Evolutionary conservation across 2,797 vertebrate genomes (phyloP), one percentile per base, ranked within the genome.

Genomic region (Cetoscarus ocellatus): DNA sequence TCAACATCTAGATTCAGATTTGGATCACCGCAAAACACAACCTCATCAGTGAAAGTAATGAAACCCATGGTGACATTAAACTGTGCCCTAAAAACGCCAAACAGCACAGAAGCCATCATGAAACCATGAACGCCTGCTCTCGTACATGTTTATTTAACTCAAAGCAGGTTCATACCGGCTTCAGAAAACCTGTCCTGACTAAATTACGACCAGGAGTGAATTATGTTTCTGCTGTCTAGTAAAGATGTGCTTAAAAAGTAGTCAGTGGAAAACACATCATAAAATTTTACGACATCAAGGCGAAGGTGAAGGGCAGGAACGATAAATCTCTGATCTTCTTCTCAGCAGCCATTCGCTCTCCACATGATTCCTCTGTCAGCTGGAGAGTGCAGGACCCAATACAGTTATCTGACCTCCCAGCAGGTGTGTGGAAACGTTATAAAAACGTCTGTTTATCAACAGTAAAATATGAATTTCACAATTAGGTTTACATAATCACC

Each of bases 211-310:
- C 67, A 17, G 3, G 6, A 8, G 65, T 89, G 88, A 93, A 58
- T 92, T 87, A 92, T 84, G 70, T 53, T 74, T 86, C 70, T 51
- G 80, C 73, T 75, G 87, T 85, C 77, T 74, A 80, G 78, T 88
- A 83, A 90, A 91, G 79, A 91, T 90, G 75, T 91, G 73, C 77
- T 92, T 88, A 82, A 91, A 88, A 92, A 86, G 82, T 84, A 82
- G 79, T 81, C 76, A 70, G 73, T 74, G 84, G 83, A 92, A 88
- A 91, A 92, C 77, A 71, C 76, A 77, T 87, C 80, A 70, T 89
- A 90, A 91, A 80, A 61, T 75, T 84, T 93, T 90, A 93, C 63
- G 86, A 71, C 67, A 85, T 36, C 10, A 59, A 83, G 73, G 70
- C 75, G 48, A 53, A 70, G 61, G 62, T 85, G 67, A 59, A 75